Evolutionary conservation across 2,888 invertebrate genomes (phyloP), one percentile per base, ranked within the genome.

Genomic region (Rhingia campestris): DNA sequence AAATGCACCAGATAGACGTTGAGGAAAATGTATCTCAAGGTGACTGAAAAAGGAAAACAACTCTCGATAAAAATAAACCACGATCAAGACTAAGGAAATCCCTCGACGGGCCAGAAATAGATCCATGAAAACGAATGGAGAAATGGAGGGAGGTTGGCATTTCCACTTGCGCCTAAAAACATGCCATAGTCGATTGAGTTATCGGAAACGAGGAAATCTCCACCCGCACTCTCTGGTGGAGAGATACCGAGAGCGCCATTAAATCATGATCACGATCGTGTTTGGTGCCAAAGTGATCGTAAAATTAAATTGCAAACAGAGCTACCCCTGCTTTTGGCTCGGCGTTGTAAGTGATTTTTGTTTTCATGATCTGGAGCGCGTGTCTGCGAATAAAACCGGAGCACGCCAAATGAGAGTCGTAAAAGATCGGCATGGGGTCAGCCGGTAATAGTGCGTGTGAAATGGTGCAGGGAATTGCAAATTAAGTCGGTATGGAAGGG

Each of bases 21-120:
- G 9, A 35, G 32, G 58, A 41, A 32, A 54, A 66, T 64, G 47
- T 67, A 72, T 72, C 70, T 72, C 81, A 81, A 81, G 81, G 81
- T 77, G 66, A 56, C 72, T 37, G 53, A 37, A 59, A 59, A 67
- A 63, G 14, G 7, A 47, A 54, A 39, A 39, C 53, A 41, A 61
- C 47, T 35, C 30, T 30, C 37, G 32, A 37, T 64, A 22, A 7
- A 14, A 59, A 67, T 2, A 12, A 9, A 22, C 2, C 2, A 22
- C 22, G 22, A 22, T 22, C 22, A 22, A 66, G 47, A 58, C 33
- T 43, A 9, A 61, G 61, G 41, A 70, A 76, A 56, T 54, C 41
- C 39, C 43, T 22, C 14, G 7, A 14, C 4, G 14, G 12, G 56
- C 49, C 56, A 37, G 49, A 77, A 77, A 72, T 77, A 76, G 54